Percentiles rank a stretch among this genome's conserved stretches.
Evolutionary conservation across 2,888 invertebrate genomes (phyloP).

Genomic region (Keiferia lycopersicella): DNA sequence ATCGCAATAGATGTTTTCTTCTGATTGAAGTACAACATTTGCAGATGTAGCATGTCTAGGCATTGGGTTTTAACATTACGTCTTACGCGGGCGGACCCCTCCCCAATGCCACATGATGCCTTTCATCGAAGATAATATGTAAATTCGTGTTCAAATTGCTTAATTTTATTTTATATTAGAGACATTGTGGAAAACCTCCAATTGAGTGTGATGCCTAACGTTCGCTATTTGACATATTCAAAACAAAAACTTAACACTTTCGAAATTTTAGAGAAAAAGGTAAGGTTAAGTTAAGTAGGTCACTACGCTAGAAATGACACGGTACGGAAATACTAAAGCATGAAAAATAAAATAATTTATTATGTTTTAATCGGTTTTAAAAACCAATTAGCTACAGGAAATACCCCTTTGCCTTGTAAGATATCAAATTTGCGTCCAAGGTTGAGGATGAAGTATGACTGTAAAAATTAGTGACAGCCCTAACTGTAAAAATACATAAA

Average conservation of each 20-base stretch:
- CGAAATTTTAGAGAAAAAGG: neutral
- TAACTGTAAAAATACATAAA: neutral
- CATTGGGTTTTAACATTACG: neutral
- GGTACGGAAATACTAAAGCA: too few species aligned
- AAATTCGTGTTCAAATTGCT: neutral
- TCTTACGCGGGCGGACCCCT: neutral
- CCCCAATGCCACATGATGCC: neutral
- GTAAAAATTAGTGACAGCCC: neutral
- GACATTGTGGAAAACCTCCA: too few species aligned
- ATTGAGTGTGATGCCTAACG: too few species aligned
- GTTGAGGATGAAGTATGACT: too few species aligned
- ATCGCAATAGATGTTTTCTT: neutral
- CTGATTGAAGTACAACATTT: neutral
- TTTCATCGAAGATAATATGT: neutral
- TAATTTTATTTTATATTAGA: too few species aligned
- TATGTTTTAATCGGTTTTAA: too few species aligned
- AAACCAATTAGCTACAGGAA: neutral
- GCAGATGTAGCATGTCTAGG: neutral
- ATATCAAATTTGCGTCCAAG: neutral
- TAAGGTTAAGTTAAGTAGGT: neutral
- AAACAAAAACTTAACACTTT: neutral
- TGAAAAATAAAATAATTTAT: too few species aligned
- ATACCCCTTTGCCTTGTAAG: neutral
- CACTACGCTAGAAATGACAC: too few species aligned
- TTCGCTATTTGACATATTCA: neutral